Conservation (phyloP, 2,888 invertebrate genomes). For the Entomobrya proxima region DNA sequence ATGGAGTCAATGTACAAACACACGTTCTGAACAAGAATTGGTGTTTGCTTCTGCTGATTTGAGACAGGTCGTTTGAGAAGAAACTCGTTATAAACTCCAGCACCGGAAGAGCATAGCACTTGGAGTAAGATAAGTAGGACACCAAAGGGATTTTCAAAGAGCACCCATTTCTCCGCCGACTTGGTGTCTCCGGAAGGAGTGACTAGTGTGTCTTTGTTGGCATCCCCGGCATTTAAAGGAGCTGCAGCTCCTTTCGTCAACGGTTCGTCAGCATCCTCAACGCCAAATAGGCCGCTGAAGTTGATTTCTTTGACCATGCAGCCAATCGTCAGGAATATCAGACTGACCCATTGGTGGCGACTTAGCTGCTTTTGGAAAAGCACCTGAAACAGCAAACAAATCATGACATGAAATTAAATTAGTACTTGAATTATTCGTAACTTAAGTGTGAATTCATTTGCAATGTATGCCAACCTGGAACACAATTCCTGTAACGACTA, state of each 20-base stretch:
- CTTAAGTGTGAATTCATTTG: neutral
- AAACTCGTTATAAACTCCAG: slow-evolving; percentile 97
- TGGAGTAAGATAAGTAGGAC: slow-evolving; percentile 78
- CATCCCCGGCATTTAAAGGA: neutral
- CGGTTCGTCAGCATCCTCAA: slow-evolving; percentile 48
- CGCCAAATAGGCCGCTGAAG: slow-evolving; percentile 76
- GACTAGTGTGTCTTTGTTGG: neutral
- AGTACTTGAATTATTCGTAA: neutral
- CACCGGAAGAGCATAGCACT: slow-evolving; percentile 90
- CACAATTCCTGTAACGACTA: slow-evolving; percentile 92
- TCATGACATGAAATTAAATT: neutral
- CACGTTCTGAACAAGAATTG: slow-evolving; percentile 94
- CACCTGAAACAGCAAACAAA: slow-evolving; percentile 80
- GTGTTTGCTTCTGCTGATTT: slow-evolving; percentile 80
- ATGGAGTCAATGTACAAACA: slow-evolving; percentile 97
- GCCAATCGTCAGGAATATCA: slow-evolving; percentile 90
- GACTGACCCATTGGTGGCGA: slow-evolving; percentile 90
- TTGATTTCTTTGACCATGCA: slow-evolving; percentile 93
- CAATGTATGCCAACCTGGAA: slow-evolving; percentile 85
- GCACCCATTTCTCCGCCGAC: slow-evolving; percentile 24
- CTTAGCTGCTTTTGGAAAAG: slow-evolving; percentile 90
- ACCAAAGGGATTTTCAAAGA: slow-evolving; percentile 62
- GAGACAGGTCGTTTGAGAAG: slow-evolving; percentile 85
- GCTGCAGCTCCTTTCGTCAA: neutral
- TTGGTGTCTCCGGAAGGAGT: neutral